Evolutionary conservation across 2,797 vertebrate genomes (phyloP).

Genomic region (Hipposideros larvatus): DNA sequence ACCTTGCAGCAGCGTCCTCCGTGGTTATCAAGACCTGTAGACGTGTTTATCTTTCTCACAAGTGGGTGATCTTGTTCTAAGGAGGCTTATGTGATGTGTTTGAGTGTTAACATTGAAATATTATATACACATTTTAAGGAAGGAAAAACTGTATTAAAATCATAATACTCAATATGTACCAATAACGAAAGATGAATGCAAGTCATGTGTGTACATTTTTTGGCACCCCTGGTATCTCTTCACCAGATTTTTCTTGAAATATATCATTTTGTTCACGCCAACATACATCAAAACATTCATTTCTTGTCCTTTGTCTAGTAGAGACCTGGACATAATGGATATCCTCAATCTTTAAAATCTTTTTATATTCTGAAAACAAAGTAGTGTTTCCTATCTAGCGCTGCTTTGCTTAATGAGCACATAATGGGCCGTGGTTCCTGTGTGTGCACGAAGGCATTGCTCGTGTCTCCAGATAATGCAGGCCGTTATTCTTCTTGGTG

Average conservation of each 20-base stretch:
- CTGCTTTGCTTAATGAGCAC: background rate
- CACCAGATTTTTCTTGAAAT: background rate
- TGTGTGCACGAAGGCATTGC: background rate
- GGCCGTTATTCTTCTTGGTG: conserved; percentile 49
- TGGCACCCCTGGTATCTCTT: background rate
- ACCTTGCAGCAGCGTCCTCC: too few species aligned
- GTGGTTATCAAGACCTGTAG: accelerated
- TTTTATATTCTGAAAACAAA: background rate
- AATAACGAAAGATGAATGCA: too few species aligned
- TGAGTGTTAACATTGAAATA: background rate
- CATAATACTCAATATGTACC: too few species aligned
- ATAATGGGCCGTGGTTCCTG: background rate
- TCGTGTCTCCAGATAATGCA: conserved; percentile 19
- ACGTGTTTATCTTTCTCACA: background rate
- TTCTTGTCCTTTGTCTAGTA: background rate
- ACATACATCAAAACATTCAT: background rate
- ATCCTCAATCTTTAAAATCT: background rate
- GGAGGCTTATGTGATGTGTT: background rate
- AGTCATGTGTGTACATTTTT: too few species aligned
- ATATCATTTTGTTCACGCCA: background rate
- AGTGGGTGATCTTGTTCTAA: background rate
- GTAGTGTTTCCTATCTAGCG: background rate
- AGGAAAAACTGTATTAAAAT: too few species aligned
- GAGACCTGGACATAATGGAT: background rate
- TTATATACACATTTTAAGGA: too few species aligned